A percentile compares a stretch with the other conserved stretches of the same genome.
Evolutionary conservation across 2,113 vertebrate species (phyloP).

Genomic region (Salvator merianae): DNA sequence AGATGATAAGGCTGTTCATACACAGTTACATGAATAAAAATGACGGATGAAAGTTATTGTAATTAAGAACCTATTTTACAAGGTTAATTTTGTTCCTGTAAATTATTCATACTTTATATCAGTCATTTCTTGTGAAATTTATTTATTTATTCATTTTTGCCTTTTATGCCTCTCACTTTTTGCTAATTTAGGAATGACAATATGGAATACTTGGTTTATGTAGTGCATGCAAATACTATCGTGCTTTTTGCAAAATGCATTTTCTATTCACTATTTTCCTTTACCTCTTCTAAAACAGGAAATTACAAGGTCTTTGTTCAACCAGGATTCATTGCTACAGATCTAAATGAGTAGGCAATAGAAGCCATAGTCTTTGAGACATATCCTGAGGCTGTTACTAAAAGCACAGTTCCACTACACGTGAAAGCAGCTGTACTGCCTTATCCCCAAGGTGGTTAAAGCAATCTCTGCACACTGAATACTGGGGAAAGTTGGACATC

Average conservation of each 20-base stretch:
- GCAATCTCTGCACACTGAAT: neutral
- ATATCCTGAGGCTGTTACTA: constrained; percentile 1
- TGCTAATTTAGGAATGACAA: constrained; percentile 56
- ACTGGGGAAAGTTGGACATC: neutral
- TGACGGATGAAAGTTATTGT: constrained; percentile 53
- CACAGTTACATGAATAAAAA: constrained; percentile 52
- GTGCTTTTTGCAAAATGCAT: constrained; percentile 45
- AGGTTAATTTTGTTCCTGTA: constrained; percentile 56
- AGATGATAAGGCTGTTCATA: constrained; percentile 42
- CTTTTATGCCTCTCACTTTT: constrained; percentile 32
- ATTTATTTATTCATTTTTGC: constrained; percentile 22
- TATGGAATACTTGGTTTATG: constrained; percentile 52
- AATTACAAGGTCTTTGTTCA: constrained; percentile 27
- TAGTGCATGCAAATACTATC: constrained; percentile 32
- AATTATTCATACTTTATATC: constrained; percentile 57
- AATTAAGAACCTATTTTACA: constrained; percentile 47
- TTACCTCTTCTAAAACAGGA: constrained; percentile 33
- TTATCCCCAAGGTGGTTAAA: neutral
- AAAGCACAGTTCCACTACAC: neutral
- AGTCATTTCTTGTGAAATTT: constrained; percentile 54
- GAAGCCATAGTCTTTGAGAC: neutral
- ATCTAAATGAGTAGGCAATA: neutral
- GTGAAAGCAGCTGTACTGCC: neutral
- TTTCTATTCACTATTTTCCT: constrained; percentile 39
- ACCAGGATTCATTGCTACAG: neutral